These are phyloP conservation scores for Drosophila multiciliata DNA, from an alignment of 2,888 invertebrate species.

Conservation along the genomic window DNA sequence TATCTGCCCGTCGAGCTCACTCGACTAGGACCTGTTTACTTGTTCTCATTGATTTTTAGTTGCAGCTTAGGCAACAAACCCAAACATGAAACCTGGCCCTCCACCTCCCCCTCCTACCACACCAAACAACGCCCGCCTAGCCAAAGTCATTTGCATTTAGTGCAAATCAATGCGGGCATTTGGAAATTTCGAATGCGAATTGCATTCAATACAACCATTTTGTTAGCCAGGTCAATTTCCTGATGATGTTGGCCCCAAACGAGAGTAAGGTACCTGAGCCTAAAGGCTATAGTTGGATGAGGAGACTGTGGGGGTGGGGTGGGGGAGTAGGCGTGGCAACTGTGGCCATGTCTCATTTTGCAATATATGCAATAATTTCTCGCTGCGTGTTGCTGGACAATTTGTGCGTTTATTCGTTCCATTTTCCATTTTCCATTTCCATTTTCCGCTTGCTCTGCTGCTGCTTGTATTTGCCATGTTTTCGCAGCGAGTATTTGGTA, in stretches of 20 bases:
- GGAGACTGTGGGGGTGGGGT: background rate
- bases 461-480: conserved; percentile 12
- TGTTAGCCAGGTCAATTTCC: conserved; percentile 35
- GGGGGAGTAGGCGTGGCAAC: background rate
- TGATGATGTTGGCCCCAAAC: conserved; percentile 18
- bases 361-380: conserved; percentile 44
- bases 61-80: conserved; percentile 8
- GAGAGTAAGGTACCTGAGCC: conserved; percentile 4
- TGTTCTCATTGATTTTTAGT: conserved; percentile 28
- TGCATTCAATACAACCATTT: conserved; percentile 30
- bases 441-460: conserved; percentile 23
- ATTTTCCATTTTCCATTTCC: conserved; percentile 8
- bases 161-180: conserved; percentile 53
- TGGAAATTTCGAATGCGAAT: conserved; percentile 32
- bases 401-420: conserved; percentile 34
- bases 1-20: background rate
- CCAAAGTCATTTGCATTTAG: conserved; percentile 54
- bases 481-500: conserved; percentile 56
- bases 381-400: conserved; percentile 31
- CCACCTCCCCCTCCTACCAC: background rate
- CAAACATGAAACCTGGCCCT: background rate
- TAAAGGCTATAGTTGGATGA: background rate
- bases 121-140: background rate
- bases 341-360: conserved; percentile 28
- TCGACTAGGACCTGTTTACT: background rate